Conservation (phyloP, 2,113 vertebrate species). For the Hypomesus transpacificus region DNA sequence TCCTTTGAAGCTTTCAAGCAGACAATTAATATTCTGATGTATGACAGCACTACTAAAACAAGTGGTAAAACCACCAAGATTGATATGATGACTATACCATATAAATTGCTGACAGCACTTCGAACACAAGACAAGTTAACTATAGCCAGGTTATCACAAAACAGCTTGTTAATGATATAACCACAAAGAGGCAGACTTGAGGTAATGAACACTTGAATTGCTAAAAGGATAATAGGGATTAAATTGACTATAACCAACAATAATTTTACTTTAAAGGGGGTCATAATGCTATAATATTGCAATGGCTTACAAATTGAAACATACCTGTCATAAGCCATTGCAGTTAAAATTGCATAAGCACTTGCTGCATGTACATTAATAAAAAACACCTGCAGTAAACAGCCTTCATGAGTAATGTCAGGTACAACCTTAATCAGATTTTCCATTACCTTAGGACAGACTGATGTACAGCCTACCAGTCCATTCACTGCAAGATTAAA, state of each 20-base stretch:
- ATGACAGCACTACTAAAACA: constrained; percentile 47
- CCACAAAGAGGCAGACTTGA: constrained; percentile 42
- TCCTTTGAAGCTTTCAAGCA: constrained; percentile 45
- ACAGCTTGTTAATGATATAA: constrained; percentile 50
- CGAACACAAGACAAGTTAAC: constrained; percentile 56
- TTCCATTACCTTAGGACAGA: constrained; percentile 52
- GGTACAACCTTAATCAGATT: constrained; percentile 39
- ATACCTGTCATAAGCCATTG: constrained; percentile 68
- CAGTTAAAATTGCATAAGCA: constrained; percentile 52
- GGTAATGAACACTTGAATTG: constrained; percentile 45
- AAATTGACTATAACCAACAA: constrained; percentile 37
- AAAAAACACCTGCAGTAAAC: constrained; percentile 52
- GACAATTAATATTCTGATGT: constrained; percentile 47
- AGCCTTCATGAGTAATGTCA: constrained; percentile 35
- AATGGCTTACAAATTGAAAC: constrained; percentile 64
- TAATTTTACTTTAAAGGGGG: constrained; percentile 33
- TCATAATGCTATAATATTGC: constrained; percentile 54
- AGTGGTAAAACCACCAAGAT: constrained; percentile 42
- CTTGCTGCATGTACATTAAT: constrained; percentile 43
- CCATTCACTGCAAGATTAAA: constrained; percentile 57
- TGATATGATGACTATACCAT: constrained; percentile 36
- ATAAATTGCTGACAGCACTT: constrained; percentile 33
- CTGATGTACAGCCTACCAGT: constrained; percentile 45
- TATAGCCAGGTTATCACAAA: constrained; percentile 58
- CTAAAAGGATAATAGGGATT: constrained; percentile 34